A percentile compares a stretch with the other conserved stretches of the same genome.
Conservation (phyloP, 2,797 vertebrate species). For the Girardinus metallicus region DNA sequence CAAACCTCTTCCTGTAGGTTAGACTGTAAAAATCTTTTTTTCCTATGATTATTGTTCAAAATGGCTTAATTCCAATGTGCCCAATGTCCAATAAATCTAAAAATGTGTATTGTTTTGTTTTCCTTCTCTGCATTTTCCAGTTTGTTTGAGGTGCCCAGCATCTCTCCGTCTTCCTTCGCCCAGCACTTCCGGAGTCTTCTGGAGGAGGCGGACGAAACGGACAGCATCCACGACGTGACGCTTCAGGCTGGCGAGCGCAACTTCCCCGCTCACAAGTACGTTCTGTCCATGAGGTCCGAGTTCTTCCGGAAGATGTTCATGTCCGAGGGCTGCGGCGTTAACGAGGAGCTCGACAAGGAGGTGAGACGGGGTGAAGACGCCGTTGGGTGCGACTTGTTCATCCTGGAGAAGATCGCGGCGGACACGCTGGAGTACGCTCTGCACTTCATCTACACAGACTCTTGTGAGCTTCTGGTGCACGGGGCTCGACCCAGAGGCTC, state of each 20-base stretch:
- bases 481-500: constrained; percentile 83
- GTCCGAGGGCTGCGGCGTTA: constrained; percentile 64
- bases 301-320: constrained; percentile 90
- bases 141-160: constrained; percentile 92
- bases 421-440: constrained; percentile 89
- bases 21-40: background rate
- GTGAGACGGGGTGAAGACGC: constrained; percentile 87
- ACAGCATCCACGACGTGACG: constrained; percentile 94
- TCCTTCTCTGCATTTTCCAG: constrained; percentile 70
- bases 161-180: constrained; percentile 88
- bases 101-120: background rate
- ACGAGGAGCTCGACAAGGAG: constrained; percentile 70
- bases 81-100: background rate
- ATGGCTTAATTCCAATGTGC: background rate
- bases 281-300: constrained; percentile 89
- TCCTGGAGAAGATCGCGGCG: constrained; percentile 88
- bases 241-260: constrained; percentile 90
- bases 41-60: background rate
- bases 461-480: constrained; percentile 90
- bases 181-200: constrained; percentile 89
- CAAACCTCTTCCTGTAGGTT: too few relatives aligned
- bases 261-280: constrained; percentile 92
- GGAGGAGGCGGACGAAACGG: constrained; percentile 89
- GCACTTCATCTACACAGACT: constrained; percentile 93
- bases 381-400: constrained; percentile 89